Evolutionary conservation across 2,888 invertebrate species (phyloP).

Genomic region (Branchipolynoe longqiensis): DNA sequence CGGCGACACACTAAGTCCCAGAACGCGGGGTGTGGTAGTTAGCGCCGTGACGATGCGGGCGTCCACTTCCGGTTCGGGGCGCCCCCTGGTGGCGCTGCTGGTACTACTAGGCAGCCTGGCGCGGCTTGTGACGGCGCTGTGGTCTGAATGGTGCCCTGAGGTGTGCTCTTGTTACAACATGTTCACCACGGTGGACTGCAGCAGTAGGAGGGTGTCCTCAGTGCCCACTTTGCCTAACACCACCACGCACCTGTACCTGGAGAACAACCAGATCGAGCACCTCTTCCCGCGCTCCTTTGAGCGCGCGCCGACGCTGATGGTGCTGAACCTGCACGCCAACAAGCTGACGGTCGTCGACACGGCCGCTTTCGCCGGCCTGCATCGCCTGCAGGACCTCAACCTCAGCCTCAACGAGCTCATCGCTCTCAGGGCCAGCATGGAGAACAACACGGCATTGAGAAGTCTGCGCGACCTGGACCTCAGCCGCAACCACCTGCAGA

Average conservation of each 20-base stretch:
- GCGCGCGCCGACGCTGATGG: slow-evolving; percentile 59
- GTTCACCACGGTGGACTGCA: slow-evolving; percentile 67
- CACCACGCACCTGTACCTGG: slow-evolving; percentile 64
- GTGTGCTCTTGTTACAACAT: slow-evolving; percentile 67
- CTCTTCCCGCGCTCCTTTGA: slow-evolving; percentile 58
- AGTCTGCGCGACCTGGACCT: slow-evolving; percentile 65
- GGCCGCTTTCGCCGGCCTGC: slow-evolving; percentile 62
- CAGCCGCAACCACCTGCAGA: slow-evolving; percentile 64
- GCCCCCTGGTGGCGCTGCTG: background rate
- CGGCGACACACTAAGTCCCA: too few species aligned
- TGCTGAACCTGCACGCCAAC: slow-evolving; percentile 65
- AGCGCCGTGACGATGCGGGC: too few species aligned
- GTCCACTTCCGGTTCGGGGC: too few species aligned
- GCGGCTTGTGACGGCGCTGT: background rate
- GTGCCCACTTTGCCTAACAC: slow-evolving; percentile 61
- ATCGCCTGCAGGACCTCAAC: slow-evolving; percentile 64
- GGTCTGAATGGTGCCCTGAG: slow-evolving; percentile 64
- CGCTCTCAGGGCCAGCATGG: slow-evolving; percentile 41
- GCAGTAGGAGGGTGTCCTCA: slow-evolving; percentile 55
- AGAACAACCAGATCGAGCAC: slow-evolving; percentile 64
- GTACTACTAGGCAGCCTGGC: slow-evolving; percentile 10
- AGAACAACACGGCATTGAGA: slow-evolving; percentile 24
- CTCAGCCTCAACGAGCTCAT: slow-evolving; percentile 64
- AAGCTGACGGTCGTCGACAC: slow-evolving; percentile 59
- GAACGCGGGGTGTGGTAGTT: too few species aligned